Evolutionary conservation across 1,140 invertebrate species (phyloP).

Genomic region (Bombus vancouverensis): DNA sequence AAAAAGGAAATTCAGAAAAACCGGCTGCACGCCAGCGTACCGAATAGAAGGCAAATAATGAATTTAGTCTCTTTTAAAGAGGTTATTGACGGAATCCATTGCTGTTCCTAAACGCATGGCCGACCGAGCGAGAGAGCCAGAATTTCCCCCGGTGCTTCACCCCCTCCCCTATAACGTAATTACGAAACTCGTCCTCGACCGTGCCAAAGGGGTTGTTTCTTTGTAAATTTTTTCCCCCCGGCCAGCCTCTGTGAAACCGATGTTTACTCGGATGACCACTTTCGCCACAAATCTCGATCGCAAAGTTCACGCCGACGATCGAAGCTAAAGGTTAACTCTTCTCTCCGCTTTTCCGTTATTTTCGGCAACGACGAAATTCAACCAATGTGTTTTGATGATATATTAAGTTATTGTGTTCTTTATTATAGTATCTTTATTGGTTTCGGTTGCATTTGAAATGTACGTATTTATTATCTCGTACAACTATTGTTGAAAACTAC

Average conservation of each 20-base stretch:
- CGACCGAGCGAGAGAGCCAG: slow-evolving; percentile 54
- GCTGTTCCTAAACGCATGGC: slow-evolving; percentile 65
- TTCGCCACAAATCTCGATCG: slow-evolving; percentile 48
- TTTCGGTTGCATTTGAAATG: no score
- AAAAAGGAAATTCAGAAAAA: slow-evolving; percentile 49
- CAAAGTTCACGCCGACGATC: slow-evolving; percentile 33
- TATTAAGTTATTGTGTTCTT: neutral
- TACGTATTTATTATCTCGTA: no score
- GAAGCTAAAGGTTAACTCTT: neutral
- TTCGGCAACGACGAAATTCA: neutral
- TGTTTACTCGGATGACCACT: slow-evolving; percentile 64
- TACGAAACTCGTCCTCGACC: slow-evolving; percentile 56
- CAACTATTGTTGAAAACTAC: no score
- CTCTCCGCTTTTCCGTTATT: no score
- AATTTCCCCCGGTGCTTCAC: slow-evolving; percentile 16
- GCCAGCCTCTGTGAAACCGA: slow-evolving; percentile 40
- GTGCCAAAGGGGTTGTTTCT: slow-evolving; percentile 61
- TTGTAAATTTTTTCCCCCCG: slow-evolving; percentile 30
- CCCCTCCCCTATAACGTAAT: slow-evolving; percentile 59
- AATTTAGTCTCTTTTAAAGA: slow-evolving; percentile 70
- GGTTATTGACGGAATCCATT: slow-evolving; percentile 65
- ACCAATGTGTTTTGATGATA: neutral
- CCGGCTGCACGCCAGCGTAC: neutral
- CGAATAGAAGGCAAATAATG: slow-evolving; percentile 60
- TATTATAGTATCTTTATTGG: no score